Base-by-base conservation (phyloP, 2,113 vertebrate species). In the Callopanchax toddi region DNA sequence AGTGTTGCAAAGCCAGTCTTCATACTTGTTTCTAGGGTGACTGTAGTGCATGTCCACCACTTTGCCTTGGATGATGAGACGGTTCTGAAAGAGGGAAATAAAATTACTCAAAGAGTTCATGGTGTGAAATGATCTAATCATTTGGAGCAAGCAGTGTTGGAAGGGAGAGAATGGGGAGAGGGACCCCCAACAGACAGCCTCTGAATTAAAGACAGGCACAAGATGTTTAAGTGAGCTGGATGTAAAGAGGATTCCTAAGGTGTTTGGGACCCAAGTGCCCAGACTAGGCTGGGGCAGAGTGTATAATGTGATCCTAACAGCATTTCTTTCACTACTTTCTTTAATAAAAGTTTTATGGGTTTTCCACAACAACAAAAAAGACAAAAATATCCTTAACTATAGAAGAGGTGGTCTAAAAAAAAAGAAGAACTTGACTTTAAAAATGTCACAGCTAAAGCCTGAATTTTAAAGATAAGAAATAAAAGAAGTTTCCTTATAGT, bases 1-100 rank as follows among this genome's bases (percentile, higher is more conserved):
- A 91, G 97, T 97, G 91, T 95, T 97, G 92, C 97, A 99, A 79
- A 99, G 96, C 97, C 97, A 99, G 82, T 99, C 97, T 89, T 98
- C 97, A 94, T 96, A 97, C 82, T 98, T 99, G 86, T 97, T 96
- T 53, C 95, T 93, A 67, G 95, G 96, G 84, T 98, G 95, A 90
- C 97, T 99, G 93, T 97, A 99, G 91, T 99, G 96, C 96, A 99
- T 96, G 43, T 96, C 94, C 83, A 99, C 95, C 72, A 82, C 94
- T 91, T 98, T 98, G 81, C 97, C 97, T 83, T 98, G 97, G 90
- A 99, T 95, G 86, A 92, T 91, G 89, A 99, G 90, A 84, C 93
- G 94, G 92, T 98, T 98, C 97, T 99, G 97, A 89, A 96, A 97
- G 84, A 97, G 90, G 93, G 94, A 57, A 79, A 71, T 64, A 53